Percentiles rank a stretch among this genome's conserved stretches.
phyloP scores from a whole-genome alignment of 2,113 vertebrate genomes.

The Hepsetus odoe region DNA sequence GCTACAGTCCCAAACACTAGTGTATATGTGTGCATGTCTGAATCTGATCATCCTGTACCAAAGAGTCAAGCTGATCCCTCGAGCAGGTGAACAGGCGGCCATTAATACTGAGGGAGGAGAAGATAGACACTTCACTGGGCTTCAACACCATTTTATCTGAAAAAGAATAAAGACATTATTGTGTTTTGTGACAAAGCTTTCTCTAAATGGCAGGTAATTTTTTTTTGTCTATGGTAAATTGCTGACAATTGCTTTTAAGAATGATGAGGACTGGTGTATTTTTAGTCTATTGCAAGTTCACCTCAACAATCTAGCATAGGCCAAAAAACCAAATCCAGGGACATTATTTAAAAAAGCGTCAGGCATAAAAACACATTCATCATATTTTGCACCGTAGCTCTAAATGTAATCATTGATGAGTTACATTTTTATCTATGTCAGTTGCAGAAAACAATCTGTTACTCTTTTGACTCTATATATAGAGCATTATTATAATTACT shows the following conservation, averaged over 20 bases:
- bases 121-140: slow-evolving; percentile 92
- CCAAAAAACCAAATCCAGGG: neutral
- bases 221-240: neutral
- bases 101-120: slow-evolving; percentile 92
- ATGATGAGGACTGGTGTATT: slow-evolving; percentile 1
- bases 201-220: neutral
- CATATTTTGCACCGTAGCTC: neutral
- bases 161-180: slow-evolving; percentile 5
- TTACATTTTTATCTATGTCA: slow-evolving; percentile 1
- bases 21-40: slow-evolving; percentile 1
- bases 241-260: neutral
- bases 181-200: neutral
- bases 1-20: neutral
- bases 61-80: slow-evolving; percentile 89
- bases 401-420: neutral
- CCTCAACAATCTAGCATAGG: neutral
- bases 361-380: neutral
- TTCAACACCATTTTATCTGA: slow-evolving; percentile 94
- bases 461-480: slow-evolving; percentile 21
- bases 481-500: slow-evolving; percentile 24
- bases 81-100: slow-evolving; percentile 92
- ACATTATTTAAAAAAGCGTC: neutral
- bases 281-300: neutral
- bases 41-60: slow-evolving; percentile 80
- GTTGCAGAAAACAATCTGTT: slow-evolving; percentile 13